phyloP scores from a whole-genome alignment of 1,140 invertebrate genomes.

The Nomia melanderi region DNA sequence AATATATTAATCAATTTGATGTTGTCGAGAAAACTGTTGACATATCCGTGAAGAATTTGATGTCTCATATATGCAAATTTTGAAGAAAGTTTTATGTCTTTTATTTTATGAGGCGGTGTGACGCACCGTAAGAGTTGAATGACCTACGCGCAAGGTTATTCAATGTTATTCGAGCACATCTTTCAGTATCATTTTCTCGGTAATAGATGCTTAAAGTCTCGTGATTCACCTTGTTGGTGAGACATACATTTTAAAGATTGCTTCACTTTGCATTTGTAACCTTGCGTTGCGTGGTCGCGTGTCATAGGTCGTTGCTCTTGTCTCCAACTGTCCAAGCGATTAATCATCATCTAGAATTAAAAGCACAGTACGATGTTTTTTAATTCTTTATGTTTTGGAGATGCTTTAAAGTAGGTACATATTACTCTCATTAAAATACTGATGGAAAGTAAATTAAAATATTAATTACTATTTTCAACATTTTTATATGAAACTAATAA shows the following conservation, averaged over 20 bases:
- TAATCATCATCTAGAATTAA: neutral
- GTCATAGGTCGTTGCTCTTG: neutral
- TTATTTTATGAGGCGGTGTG: neutral
- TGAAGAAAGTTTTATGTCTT: neutral
- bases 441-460: too few species aligned
- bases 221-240: neutral
- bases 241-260: neutral
- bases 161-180: neutral
- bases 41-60: too few species aligned
- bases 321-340: neutral
- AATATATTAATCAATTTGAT: too few species aligned
- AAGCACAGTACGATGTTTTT: neutral
- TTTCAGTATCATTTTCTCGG: neutral
- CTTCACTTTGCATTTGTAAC: neutral
- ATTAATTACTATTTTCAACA: too few species aligned
- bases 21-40: too few species aligned
- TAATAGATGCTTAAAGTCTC: neutral
- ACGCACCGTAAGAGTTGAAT: neutral
- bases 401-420: too few species aligned
- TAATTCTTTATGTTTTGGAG: too few species aligned
- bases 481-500: too few species aligned
- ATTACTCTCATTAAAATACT: too few species aligned
- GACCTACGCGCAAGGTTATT: neutral
- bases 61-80: neutral
- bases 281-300: neutral